Evolutionary conservation across 2,797 vertebrate genomes (phyloP), one percentile per base, ranked within the genome.

Genomic region (Thalassophryne amazonica): DNA sequence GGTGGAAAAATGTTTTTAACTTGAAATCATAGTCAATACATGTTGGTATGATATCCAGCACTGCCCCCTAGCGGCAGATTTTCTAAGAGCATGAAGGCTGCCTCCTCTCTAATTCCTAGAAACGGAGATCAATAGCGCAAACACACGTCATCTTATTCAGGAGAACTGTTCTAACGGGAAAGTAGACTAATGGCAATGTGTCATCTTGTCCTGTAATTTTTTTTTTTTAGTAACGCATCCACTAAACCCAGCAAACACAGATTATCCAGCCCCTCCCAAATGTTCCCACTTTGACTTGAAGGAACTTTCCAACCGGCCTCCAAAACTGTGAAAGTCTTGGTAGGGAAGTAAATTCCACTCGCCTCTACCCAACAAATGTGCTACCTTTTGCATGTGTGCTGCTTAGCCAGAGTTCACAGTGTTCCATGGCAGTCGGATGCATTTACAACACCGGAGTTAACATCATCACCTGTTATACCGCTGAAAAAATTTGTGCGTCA

Each of bases 401-500:
- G 55, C 64, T 71, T 71, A 79, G 34, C 75, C 41, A 46, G 50
- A 40, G 13, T 48, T 68, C 36, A 66, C 64, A 53, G 46, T 14
- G 15, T 53, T 56, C 50, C 52, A 49, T 62, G 43, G 19, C 47
- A 7, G 4, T 2, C 31, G 49, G 54, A 47, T 36, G 54, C 27
- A 58, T 76, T 73, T 36, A 41, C 66, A 63, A 42, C 55, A n/a
- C 14, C 4, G 16, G 20, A 30, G 58, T 65, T 31, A 64, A 60
- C 43, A 21, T 52, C 20, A 49, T 36, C 46, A 11, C 14, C 20
- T 39, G 32, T 19, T n/a, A 1, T 46, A 33, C 55, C 46, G 64
- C 65, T 74, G 69, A 55, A 60, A 63, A 71, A 80, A 78, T 38
- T 31, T 73, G 58, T 65, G 69, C 51, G 25, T 73, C 72, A 72